A percentile compares a stretch with the other conserved stretches of the same genome.
phyloP scores from a whole-genome alignment of 2,888 invertebrate species.

The Hirtodrosophila trivittata region DNA sequence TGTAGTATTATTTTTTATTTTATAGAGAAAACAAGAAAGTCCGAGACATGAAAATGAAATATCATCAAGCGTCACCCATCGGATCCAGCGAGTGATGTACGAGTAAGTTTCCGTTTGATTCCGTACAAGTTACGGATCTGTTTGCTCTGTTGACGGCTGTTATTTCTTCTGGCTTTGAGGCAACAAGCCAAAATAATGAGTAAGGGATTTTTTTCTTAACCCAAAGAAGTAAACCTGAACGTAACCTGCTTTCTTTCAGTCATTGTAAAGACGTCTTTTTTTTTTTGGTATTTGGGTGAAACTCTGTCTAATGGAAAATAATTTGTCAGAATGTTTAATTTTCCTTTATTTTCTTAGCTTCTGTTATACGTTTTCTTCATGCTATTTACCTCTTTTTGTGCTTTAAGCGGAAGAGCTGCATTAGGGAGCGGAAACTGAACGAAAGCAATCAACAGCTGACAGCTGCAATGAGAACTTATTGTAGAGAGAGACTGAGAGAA shows the following conservation, averaged over 20 bases:
- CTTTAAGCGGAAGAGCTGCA: constrained; percentile 37
- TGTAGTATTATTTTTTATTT: constrained; percentile 23
- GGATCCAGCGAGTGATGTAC: constrained; percentile 14
- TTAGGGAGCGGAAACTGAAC: constrained; percentile 41
- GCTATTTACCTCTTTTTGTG: constrained; percentile 8
- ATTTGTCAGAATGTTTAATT: constrained; percentile 60
- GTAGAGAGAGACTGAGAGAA: not conserved
- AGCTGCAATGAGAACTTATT: not conserved
- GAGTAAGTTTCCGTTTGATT: constrained; percentile 9
- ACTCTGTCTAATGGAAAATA: constrained; percentile 52
- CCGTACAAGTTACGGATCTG: constrained; percentile 37
- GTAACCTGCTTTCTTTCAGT: constrained; percentile 60
- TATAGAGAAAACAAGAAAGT: constrained; percentile 68
- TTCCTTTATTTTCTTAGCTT: constrained; percentile 13
- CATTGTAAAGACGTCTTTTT: constrained; percentile 23
- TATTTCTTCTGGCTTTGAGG: constrained; percentile 36
- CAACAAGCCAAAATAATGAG: constrained; percentile 57
- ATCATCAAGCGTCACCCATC: constrained; percentile 46
- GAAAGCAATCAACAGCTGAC: constrained; percentile 61
- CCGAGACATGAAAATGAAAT: constrained; percentile 66
- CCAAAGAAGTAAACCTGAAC: constrained; percentile 32
- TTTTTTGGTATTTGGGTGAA: constrained; percentile 49
- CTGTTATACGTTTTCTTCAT: constrained; percentile 7
- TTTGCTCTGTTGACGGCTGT: constrained; percentile 27
- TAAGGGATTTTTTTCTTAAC: constrained; percentile 52